A percentile compares a stretch with the other conserved stretches of the same genome.
Conservation (phyloP, 1,140 invertebrate genomes). For the Apis laboriosa region DNA sequence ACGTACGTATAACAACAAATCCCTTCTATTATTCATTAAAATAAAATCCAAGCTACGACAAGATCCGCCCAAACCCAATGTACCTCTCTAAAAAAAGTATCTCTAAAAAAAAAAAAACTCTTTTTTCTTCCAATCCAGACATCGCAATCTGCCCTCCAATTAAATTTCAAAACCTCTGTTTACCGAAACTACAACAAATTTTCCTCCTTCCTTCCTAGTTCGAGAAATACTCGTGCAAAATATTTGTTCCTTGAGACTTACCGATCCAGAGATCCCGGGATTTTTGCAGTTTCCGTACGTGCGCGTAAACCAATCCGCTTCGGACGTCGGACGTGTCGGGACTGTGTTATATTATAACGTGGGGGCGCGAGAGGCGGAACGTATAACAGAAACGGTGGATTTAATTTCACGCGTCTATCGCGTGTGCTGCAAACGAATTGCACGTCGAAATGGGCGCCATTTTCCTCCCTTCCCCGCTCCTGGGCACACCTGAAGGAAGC, state of each 20-base stretch:
- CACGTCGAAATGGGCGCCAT: background rate
- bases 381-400: constrained; percentile 1
- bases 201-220: background rate
- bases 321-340: background rate
- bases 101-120: too few relatives aligned
- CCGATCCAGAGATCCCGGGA: background rate
- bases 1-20: too few relatives aligned
- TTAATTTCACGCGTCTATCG: constrained; percentile 19
- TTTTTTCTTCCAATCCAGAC: background rate
- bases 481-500: background rate
- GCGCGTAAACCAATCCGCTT: constrained; percentile 10
- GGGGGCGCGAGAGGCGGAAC: background rate
- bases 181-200: background rate
- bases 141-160: background rate
- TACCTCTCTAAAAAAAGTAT: background rate
- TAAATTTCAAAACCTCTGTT: background rate
- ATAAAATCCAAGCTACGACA: too few relatives aligned
- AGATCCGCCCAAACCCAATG: background rate
- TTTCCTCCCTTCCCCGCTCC: too few relatives aligned
- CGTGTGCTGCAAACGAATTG: background rate
- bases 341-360: background rate
- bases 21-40: too few relatives aligned
- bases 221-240: background rate
- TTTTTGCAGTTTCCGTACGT: constrained; percentile 12
- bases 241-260: background rate